Conservation (phyloP, 2,113 vertebrate species). For the Nibea albiflora region DNA sequence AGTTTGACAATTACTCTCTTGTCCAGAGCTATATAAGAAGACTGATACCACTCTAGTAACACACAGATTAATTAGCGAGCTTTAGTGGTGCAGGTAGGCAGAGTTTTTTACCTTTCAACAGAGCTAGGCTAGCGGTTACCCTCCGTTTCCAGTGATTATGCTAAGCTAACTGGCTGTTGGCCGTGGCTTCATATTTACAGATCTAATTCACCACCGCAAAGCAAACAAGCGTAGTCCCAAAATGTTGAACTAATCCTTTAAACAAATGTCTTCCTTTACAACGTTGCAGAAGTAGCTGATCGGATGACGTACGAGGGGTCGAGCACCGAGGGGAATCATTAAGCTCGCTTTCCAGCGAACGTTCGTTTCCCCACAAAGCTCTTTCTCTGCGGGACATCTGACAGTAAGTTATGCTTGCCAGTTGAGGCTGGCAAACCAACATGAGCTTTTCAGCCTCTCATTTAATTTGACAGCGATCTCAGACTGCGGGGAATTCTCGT, state of each 20-base stretch:
- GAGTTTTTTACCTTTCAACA: background rate
- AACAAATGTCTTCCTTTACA: background rate
- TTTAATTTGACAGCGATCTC: conserved; percentile 68
- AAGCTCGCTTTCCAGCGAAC: conserved; percentile 10
- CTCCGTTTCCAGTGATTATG: background rate
- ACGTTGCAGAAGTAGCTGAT: background rate
- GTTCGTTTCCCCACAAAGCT: conserved; percentile 21
- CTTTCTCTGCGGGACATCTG: conserved; percentile 31
- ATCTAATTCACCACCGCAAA: background rate
- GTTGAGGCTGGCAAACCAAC: conserved; percentile 29
- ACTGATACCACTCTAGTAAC: background rate
- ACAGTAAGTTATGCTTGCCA: conserved; percentile 41
- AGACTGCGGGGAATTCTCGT: conserved; percentile 38
- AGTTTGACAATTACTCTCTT: background rate
- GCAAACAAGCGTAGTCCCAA: background rate
- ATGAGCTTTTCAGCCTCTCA: conserved; percentile 39
- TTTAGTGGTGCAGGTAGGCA: background rate
- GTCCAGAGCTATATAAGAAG: background rate
- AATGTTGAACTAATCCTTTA: background rate
- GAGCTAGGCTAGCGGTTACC: background rate
- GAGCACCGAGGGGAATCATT: background rate
- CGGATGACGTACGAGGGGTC: background rate
- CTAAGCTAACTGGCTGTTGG: background rate
- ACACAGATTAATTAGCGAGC: background rate
- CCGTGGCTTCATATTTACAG: background rate